These are phyloP conservation scores for Epinephelus cyanopodus DNA, from an alignment of 2,113 vertebrate genomes.

Conservation along the genomic window DNA sequence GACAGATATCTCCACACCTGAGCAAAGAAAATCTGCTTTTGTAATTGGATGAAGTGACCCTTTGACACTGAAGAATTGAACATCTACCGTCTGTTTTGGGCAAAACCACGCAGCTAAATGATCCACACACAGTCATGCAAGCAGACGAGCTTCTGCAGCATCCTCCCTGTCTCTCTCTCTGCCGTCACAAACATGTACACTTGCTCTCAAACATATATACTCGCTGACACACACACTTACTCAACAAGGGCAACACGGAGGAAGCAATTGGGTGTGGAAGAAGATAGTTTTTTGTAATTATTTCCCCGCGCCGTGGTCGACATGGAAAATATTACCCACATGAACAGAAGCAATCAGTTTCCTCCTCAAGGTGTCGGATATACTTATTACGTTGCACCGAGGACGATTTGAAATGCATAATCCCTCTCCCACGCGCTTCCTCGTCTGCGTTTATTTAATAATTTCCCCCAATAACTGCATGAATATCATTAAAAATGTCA, in stretches of 20 bases:
- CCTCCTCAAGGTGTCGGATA: slow-evolving; percentile 74
- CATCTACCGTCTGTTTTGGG: neutral
- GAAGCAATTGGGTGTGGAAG: slow-evolving; percentile 46
- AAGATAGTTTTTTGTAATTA: slow-evolving; percentile 65
- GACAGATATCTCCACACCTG: neutral
- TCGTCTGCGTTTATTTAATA: slow-evolving; percentile 59
- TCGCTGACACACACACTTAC: neutral
- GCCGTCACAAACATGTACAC: neutral
- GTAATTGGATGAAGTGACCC: neutral
- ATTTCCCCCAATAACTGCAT: slow-evolving; percentile 63
- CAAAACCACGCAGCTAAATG: neutral
- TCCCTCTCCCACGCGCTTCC: slow-evolving; percentile 51
- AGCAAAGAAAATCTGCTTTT: neutral
- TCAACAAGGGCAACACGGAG: slow-evolving; percentile 31
- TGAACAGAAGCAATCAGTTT: slow-evolving; percentile 77
- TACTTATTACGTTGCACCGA: slow-evolving; percentile 59
- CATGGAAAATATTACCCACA: slow-evolving; percentile 64
- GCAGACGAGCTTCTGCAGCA: neutral
- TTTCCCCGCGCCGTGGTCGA: slow-evolving; percentile 23
- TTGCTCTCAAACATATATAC: neutral
- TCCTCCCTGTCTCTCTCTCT: neutral
- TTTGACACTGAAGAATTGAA: neutral
- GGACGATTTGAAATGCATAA: slow-evolving; percentile 73
- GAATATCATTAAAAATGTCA: slow-evolving; percentile 67
- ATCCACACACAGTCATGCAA: neutral